phyloP scores from a whole-genome alignment of 1,140 invertebrate genomes.

The Orussus abietinus region DNA sequence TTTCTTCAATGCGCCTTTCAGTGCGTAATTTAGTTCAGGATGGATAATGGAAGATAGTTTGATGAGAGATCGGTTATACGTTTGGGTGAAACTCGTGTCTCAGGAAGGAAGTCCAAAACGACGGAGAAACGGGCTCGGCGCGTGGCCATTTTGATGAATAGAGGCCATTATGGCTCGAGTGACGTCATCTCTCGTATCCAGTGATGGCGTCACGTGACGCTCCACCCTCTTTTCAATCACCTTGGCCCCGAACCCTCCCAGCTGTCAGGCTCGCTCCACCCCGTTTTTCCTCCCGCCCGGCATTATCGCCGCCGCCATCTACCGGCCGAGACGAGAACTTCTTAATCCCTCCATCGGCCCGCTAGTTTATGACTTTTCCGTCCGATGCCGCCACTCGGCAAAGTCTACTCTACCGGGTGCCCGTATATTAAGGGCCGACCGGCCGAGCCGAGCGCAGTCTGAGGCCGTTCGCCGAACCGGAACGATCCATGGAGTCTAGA shows the following conservation, averaged over 20 bases:
- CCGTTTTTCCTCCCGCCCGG: constrained; percentile 40
- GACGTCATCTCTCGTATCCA: constrained; percentile 51
- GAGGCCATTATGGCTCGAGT: constrained; percentile 49
- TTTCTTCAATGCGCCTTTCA: too few species aligned
- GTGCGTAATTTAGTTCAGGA: too few species aligned
- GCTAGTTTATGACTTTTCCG: constrained; percentile 33
- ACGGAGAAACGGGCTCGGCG: constrained; percentile 24
- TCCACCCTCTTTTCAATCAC: constrained; percentile 57
- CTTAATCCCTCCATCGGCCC: constrained; percentile 32
- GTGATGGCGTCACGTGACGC: constrained; percentile 54
- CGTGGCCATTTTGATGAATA: constrained; percentile 51
- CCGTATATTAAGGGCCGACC: too few species aligned
- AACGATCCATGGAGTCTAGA: too few species aligned
- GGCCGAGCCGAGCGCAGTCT: too few species aligned
- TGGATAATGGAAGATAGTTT: too few species aligned
- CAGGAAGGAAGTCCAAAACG: too few species aligned
- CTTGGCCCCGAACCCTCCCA: constrained; percentile 53
- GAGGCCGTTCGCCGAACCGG: too few species aligned
- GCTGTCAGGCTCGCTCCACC: constrained; percentile 55
- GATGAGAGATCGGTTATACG: too few species aligned
- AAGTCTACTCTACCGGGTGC: constrained; percentile 20
- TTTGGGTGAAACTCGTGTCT: too few species aligned
- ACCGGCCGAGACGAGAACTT: constrained; percentile 29
- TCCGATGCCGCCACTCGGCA: constrained; percentile 37
- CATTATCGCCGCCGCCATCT: constrained; percentile 53